Evolutionary conservation across 2,113 vertebrate genomes (phyloP).

Genomic region (Grallaria varia): DNA sequence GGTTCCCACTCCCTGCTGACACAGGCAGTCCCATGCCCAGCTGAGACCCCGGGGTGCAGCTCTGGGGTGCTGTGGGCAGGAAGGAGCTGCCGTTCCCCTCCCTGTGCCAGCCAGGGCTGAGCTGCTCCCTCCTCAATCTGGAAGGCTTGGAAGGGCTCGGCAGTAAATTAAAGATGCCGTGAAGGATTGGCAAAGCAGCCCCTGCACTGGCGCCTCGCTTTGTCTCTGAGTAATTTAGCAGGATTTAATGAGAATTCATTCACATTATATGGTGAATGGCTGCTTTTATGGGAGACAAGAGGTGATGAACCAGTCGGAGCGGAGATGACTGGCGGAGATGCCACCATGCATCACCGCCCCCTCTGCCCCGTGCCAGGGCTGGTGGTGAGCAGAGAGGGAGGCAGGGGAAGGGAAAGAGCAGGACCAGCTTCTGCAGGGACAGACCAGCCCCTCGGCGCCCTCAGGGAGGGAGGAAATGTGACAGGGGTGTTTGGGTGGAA

Average conservation of each 20-base stretch:
- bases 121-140: not conserved
- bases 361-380: not conserved
- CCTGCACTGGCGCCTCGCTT: not conserved
- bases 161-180: not conserved
- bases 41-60: not conserved
- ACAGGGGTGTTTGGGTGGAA: accelerated
- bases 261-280: not conserved
- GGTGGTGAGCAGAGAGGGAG: not conserved
- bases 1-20: not conserved
- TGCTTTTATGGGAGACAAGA: constrained; percentile 6
- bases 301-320: not conserved
- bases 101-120: not conserved
- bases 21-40: not conserved
- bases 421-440: not conserved
- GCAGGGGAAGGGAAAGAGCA: not conserved
- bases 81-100: not conserved
- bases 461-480: not conserved
- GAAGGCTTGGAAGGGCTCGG: not conserved
- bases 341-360: not conserved
- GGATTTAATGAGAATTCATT: constrained; percentile 37
- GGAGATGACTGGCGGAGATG: not conserved
- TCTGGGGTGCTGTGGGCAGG: not conserved
- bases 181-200: constrained; percentile 3
- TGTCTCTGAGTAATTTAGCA: constrained; percentile 36
- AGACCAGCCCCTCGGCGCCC: not conserved